These are phyloP conservation scores for Capromys pilorides DNA, from an alignment of 2,797 vertebrate genomes.

Conservation along the genomic window DNA sequence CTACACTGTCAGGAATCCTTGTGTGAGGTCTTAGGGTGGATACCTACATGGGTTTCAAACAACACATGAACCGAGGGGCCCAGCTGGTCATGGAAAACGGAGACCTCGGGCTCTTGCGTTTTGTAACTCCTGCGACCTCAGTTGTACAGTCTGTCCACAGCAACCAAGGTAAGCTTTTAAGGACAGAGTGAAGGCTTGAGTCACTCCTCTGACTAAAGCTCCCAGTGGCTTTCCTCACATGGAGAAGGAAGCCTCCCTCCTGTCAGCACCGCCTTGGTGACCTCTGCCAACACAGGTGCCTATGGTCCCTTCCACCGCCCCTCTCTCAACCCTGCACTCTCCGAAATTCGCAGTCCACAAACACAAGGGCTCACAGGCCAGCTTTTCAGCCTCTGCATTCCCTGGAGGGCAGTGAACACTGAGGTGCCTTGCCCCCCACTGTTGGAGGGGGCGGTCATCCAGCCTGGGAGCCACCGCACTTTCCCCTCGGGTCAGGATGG, in stretches of 20 bases:
- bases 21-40: background rate
- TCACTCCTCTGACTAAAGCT: background rate
- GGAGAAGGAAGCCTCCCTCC: background rate
- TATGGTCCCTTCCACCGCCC: background rate
- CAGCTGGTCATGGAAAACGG: conserved; percentile 8
- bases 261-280: background rate
- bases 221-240: background rate
- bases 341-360: background rate
- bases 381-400: background rate
- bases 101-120: background rate
- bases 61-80: background rate
- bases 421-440: background rate
- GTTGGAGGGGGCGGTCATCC: background rate
- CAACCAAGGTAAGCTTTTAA: background rate
- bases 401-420: too few relatives aligned
- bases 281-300: background rate
- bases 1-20: background rate
- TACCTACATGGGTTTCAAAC: background rate
- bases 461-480: background rate
- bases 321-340: background rate
- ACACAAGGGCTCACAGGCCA: background rate
- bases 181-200: background rate
- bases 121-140: background rate
- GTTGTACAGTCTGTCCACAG: background rate
- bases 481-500: background rate